Conservation (phyloP, 2,113 vertebrate genomes). For the Puffinus mauretanicus region DNA sequence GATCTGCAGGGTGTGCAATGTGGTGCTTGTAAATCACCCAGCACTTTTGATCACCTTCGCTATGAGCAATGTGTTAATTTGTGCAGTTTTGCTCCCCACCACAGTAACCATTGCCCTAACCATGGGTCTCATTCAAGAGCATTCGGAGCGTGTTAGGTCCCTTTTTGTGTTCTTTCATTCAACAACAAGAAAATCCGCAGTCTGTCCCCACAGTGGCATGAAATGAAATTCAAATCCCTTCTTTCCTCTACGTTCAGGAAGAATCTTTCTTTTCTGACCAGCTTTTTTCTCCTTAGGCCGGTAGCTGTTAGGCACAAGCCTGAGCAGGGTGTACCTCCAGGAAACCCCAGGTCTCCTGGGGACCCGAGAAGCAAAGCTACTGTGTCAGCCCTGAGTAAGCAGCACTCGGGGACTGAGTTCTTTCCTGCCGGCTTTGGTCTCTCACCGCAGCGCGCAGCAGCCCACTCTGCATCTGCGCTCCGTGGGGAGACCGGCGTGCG, state of each 20-base stretch:
- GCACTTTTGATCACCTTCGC: not conserved
- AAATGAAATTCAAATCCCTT: not conserved
- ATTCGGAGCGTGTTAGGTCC: not conserved
- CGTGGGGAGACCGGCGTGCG: fast-evolving
- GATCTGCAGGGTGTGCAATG: not conserved
- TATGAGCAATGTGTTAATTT: not conserved
- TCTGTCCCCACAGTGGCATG: not conserved
- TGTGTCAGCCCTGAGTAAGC: not conserved
- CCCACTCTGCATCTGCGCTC: not conserved
- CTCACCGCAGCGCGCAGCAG: fast-evolving
- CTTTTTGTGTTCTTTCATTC: not conserved
- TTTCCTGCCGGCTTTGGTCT: not conserved
- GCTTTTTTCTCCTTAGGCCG: not conserved
- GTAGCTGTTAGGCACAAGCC: not conserved
- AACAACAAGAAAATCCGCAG: not conserved
- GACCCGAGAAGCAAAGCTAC: not conserved
- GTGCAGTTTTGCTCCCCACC: not conserved
- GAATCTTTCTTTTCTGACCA: not conserved
- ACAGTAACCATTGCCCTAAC: not conserved
- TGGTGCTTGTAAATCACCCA: not conserved
- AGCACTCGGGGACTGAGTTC: not conserved
- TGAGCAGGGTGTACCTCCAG: not conserved
- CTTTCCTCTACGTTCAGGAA: not conserved
- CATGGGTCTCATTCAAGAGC: not conserved
- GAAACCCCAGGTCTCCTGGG: not conserved